A percentile compares a stretch with the other conserved stretches of the same genome.
Evolutionary conservation across 2,797 vertebrate species (phyloP).

Genomic region (Zalophus californianus): DNA sequence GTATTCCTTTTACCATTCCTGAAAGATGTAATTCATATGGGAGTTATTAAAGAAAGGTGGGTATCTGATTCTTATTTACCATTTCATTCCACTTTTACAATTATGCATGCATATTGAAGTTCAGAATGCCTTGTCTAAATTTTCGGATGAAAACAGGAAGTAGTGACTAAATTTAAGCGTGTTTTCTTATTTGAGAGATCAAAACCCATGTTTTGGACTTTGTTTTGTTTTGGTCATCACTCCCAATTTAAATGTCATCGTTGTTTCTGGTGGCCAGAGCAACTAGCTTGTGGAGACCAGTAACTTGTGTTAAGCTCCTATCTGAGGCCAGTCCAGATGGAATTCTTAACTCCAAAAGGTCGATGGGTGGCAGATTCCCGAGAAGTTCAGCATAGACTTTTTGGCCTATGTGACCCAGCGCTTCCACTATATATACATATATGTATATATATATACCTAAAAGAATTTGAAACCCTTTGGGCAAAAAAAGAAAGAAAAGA

Average conservation of each 20-base stretch:
- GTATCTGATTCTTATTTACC: conserved; percentile 55
- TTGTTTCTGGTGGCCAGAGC: conserved; percentile 38
- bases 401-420: not conserved
- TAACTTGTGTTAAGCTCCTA: not conserved
- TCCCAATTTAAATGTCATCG: conserved; percentile 72
- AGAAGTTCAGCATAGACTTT: not conserved
- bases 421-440: not conserved
- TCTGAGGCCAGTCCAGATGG: conserved; percentile 34
- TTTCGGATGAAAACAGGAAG: conserved; percentile 85
- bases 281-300: conserved; percentile 33
- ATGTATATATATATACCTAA: not conserved
- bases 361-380: not conserved
- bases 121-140: conserved; percentile 70
- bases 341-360: not conserved
- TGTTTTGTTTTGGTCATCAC: conserved; percentile 72
- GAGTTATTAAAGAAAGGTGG: conserved; percentile 41
- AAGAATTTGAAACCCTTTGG: not conserved
- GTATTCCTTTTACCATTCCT: conserved; percentile 57
- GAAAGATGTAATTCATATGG: conserved; percentile 63
- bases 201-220: conserved; percentile 81
- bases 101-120: conserved; percentile 54
- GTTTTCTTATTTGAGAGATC: conserved; percentile 85
- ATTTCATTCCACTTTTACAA: conserved; percentile 56
- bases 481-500: not conserved
- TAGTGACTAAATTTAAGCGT: conserved; percentile 82